A percentile compares a stretch with the other conserved stretches of the same genome.
These are phyloP conservation scores for Festucalex cinctus DNA, from an alignment of 2,113 vertebrate genomes.

Conservation along the genomic window DNA sequence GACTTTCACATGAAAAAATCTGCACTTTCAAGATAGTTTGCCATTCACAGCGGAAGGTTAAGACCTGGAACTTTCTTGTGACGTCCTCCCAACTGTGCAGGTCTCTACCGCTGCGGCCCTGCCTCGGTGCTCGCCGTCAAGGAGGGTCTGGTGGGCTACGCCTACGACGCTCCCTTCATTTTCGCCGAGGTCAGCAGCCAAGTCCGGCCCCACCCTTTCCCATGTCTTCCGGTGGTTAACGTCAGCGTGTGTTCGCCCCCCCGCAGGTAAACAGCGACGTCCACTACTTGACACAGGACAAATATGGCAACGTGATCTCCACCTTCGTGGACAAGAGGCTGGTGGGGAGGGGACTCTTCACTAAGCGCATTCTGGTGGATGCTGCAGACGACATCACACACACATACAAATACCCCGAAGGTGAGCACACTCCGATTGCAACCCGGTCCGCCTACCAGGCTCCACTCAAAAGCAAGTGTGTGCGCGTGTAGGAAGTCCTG, in stretches of 20 bases:
- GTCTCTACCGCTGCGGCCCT: conserved; percentile 87
- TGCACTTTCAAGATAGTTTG: too few relatives aligned
- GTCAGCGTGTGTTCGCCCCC: neutral
- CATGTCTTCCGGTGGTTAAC: too few relatives aligned
- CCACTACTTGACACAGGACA: conserved; percentile 66
- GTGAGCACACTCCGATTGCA: conserved; percentile 51
- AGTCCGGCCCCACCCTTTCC: neutral
- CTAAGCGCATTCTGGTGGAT: conserved; percentile 72
- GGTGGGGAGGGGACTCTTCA: conserved; percentile 76
- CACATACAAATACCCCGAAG: conserved; percentile 78
- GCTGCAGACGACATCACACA: conserved; percentile 70
- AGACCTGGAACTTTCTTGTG: neutral
- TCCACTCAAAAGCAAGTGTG: neutral
- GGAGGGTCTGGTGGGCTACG: conserved; percentile 77
- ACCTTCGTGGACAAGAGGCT: conserved; percentile 64
- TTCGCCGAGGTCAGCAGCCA: conserved; percentile 82
- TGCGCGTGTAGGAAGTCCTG: conserved; percentile 64
- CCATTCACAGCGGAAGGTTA: neutral
- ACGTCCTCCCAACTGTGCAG: conserved; percentile 49
- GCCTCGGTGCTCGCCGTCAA: conserved; percentile 82
- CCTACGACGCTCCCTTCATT: conserved; percentile 80
- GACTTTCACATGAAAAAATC: too few relatives aligned
- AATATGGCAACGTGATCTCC: conserved; percentile 62
- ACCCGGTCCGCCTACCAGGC: neutral
- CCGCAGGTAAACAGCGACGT: conserved; percentile 86